Evolutionary conservation across 1,140 invertebrate species (phyloP).

Genomic region (Brachionus asplanchnoidis): DNA sequence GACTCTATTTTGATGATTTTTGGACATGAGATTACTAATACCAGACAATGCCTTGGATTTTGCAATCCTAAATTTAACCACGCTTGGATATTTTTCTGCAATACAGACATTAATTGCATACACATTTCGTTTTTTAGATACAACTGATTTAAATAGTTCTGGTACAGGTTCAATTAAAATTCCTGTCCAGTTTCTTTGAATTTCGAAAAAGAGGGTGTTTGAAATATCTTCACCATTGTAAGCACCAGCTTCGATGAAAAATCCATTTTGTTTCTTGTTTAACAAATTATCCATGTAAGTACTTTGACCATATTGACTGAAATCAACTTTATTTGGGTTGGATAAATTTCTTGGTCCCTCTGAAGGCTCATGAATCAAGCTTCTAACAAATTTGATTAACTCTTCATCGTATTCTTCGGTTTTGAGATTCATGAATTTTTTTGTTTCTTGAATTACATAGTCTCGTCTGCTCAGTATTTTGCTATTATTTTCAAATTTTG

Average conservation of each 20-base stretch:
- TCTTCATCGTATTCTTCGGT: neutral
- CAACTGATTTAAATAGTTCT: constrained; percentile 58
- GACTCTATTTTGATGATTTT: neutral
- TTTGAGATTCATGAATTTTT: neutral
- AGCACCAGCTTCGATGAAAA: constrained; percentile 63
- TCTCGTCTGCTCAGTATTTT: neutral
- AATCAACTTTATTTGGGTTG: neutral
- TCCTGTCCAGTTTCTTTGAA: constrained; percentile 66
- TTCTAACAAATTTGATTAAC: neutral
- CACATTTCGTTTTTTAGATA: constrained; percentile 47
- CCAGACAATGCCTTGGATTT: neutral
- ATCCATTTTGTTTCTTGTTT: constrained; percentile 40
- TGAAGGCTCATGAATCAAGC: neutral
- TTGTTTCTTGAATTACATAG: neutral
- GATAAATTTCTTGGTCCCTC: neutral
- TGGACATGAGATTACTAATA: neutral
- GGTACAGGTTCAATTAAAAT: constrained; percentile 68
- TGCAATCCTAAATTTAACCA: neutral
- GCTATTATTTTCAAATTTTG: neutral
- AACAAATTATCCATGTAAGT: constrained; percentile 43
- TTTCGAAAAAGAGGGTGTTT: constrained; percentile 66
- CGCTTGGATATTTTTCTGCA: neutral
- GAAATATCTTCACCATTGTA: constrained; percentile 61
- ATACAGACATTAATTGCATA: constrained; percentile 39
- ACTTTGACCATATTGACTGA: constrained; percentile 32